phyloP scores from a whole-genome alignment of 2,888 invertebrate species.

The Atherix ibis region DNA sequence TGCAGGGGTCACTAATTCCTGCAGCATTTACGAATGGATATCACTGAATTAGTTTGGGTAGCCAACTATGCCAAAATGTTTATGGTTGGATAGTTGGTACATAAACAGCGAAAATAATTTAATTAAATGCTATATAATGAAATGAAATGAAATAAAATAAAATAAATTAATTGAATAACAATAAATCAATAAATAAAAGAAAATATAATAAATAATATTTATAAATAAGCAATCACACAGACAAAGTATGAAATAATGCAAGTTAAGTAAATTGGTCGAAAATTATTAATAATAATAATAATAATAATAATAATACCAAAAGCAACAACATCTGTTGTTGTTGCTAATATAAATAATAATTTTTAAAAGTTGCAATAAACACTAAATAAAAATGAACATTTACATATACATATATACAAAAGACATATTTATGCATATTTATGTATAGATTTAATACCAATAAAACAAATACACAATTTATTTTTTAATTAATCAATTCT shows the following conservation, averaged over 20 bases:
- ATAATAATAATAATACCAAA: too few relatives aligned
- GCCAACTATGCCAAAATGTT: constrained; percentile 16
- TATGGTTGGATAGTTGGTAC: constrained; percentile 21
- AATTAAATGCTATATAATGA: constrained; percentile 13
- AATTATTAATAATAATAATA: neutral
- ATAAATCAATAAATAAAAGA: constrained; percentile 25
- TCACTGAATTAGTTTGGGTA: constrained; percentile 54
- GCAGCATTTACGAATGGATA: constrained; percentile 98
- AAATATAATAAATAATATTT: constrained; percentile 9
- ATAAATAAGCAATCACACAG: constrained; percentile 1
- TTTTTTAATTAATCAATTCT: too few relatives aligned
- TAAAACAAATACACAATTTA: too few relatives aligned
- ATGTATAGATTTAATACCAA: too few relatives aligned
- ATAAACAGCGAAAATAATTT: constrained; percentile 13
- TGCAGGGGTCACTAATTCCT: constrained; percentile 90
- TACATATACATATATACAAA: neutral
- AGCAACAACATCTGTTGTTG: too few relatives aligned
- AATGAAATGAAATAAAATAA: constrained; percentile 14
- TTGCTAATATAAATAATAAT: too few relatives aligned
- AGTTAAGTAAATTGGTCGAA: neutral
- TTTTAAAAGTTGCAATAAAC: neutral
- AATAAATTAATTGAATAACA: constrained; percentile 18
- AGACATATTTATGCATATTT: neutral
- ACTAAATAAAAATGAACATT: neutral
- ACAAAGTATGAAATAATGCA: too few relatives aligned